Conservation (phyloP, 2,888 invertebrate genomes). For the Eupithecia centaureata region DNA sequence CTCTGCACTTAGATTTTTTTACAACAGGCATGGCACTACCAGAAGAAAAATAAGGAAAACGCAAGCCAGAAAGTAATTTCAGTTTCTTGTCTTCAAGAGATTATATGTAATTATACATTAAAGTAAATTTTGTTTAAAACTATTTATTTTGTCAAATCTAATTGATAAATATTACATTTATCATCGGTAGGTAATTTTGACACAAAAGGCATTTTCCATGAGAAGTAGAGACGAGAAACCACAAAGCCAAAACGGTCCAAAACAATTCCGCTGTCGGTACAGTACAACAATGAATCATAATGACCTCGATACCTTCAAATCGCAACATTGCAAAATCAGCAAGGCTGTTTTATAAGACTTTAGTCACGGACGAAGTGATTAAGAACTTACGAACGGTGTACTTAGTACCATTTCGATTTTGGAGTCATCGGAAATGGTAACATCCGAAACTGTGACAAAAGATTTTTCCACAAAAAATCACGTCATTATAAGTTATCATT, state of each 20-base stretch:
- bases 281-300: conserved; percentile 46
- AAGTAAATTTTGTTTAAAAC: no score
- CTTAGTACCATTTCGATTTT: conserved; percentile 1
- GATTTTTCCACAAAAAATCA: conserved; percentile 7
- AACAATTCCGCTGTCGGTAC: conserved; percentile 8
- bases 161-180: no score
- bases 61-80: no score
- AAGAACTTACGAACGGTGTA: neutral
- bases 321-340: conserved; percentile 40
- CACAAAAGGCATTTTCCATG: neutral
- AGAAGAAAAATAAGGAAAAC: no score
- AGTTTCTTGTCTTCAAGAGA: no score
- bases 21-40: no score
- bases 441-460: neutral
- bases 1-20: no score
- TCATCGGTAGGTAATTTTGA: neutral
- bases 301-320: conserved; percentile 52
- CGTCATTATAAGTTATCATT: neutral
- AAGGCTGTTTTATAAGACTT: conserved; percentile 40
- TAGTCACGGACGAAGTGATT: conserved; percentile 29
- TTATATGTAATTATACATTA: no score
- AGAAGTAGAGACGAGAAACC: neutral
- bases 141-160: no score
- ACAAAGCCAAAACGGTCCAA: neutral
- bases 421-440: conserved; percentile 5